Base-by-base conservation (phyloP, 2,113 vertebrate species). In the Anhinga rufa region DNA sequence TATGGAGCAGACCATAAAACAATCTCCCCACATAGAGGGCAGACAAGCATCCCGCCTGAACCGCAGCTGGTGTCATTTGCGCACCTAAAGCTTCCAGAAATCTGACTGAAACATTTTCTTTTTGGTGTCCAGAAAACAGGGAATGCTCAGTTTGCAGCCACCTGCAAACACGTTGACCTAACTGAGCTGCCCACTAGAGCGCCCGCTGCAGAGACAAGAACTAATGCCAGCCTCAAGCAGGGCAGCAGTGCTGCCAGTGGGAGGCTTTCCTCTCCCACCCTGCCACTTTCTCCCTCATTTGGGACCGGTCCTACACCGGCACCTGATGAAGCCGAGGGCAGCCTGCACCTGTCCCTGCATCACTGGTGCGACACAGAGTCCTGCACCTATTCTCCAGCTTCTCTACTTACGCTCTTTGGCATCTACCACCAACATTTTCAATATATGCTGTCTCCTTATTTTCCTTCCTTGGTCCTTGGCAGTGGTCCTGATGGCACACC, bases 191-290 rank as follows among this genome's bases (percentile, higher is more conserved):
- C 31, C 48, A 85, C 17, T 2, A 5, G 17, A 40, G 24, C 0
- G 3, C 20, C 8, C 1, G 1, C 14, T 40, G 48, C 19, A 60
- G 48, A 72, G n/a, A 15, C 38, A 60, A 64, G 66, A 78, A 72
- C 0, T 0, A 76, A 61, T 6, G 11, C 2, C 71, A 72, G 49
- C 25, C 49, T 74, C 31, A 62, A 74, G 68, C 0, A 0, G 8
- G 40, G 21, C 40, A 44, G 28, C 9, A 6, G 54, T 26, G 28
- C 31, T 4, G 6, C 10, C 7, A 19, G 40, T 0, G 0, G 28
- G 25, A 78, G 24, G 15, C 14, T 32, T 52, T 46, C n/a, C 38
- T 61, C 49, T 77, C 46, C 64, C 13, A 24, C 4, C 5, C 36
- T 55, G 19, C 17, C 21, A 21, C 38, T 31, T 70, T 34, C 57